Conservation (phyloP, 2,797 vertebrate genomes). For the Brachyalestes nurse region DNA sequence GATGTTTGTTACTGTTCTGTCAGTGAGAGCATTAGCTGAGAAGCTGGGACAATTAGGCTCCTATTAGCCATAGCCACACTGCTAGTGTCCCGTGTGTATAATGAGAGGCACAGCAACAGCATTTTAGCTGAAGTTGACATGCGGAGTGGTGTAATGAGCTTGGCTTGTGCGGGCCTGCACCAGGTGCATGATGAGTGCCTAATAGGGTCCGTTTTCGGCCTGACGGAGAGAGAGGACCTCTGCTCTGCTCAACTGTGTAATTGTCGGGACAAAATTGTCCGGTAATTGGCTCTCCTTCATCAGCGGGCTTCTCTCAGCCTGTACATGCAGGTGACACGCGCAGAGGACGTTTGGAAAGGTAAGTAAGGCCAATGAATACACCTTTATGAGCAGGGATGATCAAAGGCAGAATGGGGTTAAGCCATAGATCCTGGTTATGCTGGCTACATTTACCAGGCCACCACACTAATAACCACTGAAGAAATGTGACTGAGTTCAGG, state of each 20-base stretch:
- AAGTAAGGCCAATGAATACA: not conserved
- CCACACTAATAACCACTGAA: not conserved
- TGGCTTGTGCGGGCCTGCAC: slow-evolving; percentile 61
- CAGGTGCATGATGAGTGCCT: slow-evolving; percentile 70
- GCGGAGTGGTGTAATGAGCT: slow-evolving; percentile 63
- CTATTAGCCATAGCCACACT: slow-evolving; percentile 17
- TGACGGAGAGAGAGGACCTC: slow-evolving; percentile 69
- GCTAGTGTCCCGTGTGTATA: slow-evolving; percentile 44
- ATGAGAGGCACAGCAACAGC: slow-evolving; percentile 56
- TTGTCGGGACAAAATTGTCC: slow-evolving; percentile 65
- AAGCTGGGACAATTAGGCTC: slow-evolving; percentile 54
- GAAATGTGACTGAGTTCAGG: too few relatives aligned
- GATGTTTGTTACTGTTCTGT: slow-evolving; percentile 44
- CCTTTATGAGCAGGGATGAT: not conserved
- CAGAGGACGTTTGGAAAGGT: slow-evolving; percentile 3
- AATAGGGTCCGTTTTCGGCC: slow-evolving; percentile 65
- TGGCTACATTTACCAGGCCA: too few relatives aligned
- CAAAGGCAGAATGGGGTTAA: not conserved
- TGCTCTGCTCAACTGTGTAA: slow-evolving; percentile 79
- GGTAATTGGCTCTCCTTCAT: slow-evolving; percentile 67
- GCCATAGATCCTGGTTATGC: not conserved
- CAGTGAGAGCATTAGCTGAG: slow-evolving; percentile 34
- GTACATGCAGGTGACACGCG: not conserved
- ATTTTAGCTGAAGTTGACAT: slow-evolving; percentile 55
- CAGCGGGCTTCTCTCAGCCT: not conserved